A percentile compares a stretch with the other conserved stretches of the same genome.
Conservation (phyloP, 92 coral and sea anemone species). For the Parazoanthus atlanticus region DNA sequence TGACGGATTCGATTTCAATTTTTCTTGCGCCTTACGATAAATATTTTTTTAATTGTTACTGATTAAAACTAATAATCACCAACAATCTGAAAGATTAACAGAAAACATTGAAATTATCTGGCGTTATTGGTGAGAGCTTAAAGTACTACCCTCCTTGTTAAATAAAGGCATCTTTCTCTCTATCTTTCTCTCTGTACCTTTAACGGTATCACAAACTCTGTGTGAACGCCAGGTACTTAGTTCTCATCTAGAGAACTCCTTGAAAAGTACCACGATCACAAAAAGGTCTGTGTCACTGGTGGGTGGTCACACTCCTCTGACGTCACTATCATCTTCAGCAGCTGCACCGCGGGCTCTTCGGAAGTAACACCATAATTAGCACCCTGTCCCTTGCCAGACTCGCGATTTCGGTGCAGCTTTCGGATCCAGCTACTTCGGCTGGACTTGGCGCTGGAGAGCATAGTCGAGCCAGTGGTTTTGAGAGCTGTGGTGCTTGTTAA, state of each 20-base stretch:
- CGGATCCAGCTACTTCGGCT: constrained; percentile 14
- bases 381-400: constrained; percentile 1
- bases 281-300: constrained; percentile 18
- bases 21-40: no score
- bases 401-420: constrained; percentile 24
- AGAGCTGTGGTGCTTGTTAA: neutral
- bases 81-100: no score
- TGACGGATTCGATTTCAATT: no score
- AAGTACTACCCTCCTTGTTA: no score
- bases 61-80: no score
- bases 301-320: constrained; percentile 4
- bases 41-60: no score
- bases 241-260: neutral
- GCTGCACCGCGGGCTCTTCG: constrained; percentile 37
- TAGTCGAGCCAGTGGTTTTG: constrained; percentile 29
- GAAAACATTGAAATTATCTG: no score
- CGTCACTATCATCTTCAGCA: constrained; percentile 8
- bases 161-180: no score
- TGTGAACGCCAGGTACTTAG: neutral
- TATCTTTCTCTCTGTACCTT: no score
- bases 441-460: neutral
- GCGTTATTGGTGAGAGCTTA: no score
- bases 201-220: neutral
- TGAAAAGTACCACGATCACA: neutral
- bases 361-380: constrained; percentile 20